Base-by-base conservation (phyloP, 1,140 invertebrate genomes). In the Neotoxoptera formosana region DNA sequence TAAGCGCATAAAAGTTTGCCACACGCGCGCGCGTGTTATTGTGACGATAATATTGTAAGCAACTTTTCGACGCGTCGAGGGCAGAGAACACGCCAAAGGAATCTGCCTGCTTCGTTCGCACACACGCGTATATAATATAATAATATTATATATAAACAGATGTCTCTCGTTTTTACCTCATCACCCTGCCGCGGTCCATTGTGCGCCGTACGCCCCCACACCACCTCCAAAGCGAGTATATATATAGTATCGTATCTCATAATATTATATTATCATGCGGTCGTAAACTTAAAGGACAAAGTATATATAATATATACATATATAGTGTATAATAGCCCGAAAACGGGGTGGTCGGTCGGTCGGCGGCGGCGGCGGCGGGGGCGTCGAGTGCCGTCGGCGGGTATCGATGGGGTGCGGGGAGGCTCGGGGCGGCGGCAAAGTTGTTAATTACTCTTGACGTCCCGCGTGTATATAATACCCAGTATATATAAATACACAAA, bases 371-470 rank as follows among this genome's bases (percentile, higher is more conserved):
- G 20, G 41, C 7, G 23, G 25, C 20, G n/a, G 53, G 89, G 56
- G 25, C 36, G 89, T 90, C 84, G 30, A 41, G 91, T 34, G 48
- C 60, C 30, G 60, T 17, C 1, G 60, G 60, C 17, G 60, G 20
- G 41, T 41, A 41, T 41, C 41, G 41, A 41, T 1, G 41, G 41
- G 4, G 41, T 1, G 51, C 20, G 7, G 51, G 51, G 51, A 7
- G 30, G 6, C n/a, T n/a, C 25, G 17, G 7, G 60, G 60, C 30
- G 60, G 3, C 4, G 30, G 60, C 91, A 93, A 93, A 93, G 91
- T 93, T 93, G 91, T 93, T 93, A 93, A 93, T 93, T 93, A 93
- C 91, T 84, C 91, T 93, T 93, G 91, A 93, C 91, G 76, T 93
- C 51, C 48, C 81, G 47, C 48, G 23, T 83, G 45, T 25, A 89